Conservation (phyloP, 2,797 vertebrate species). For the Pipistrellus pipistrellus region DNA sequence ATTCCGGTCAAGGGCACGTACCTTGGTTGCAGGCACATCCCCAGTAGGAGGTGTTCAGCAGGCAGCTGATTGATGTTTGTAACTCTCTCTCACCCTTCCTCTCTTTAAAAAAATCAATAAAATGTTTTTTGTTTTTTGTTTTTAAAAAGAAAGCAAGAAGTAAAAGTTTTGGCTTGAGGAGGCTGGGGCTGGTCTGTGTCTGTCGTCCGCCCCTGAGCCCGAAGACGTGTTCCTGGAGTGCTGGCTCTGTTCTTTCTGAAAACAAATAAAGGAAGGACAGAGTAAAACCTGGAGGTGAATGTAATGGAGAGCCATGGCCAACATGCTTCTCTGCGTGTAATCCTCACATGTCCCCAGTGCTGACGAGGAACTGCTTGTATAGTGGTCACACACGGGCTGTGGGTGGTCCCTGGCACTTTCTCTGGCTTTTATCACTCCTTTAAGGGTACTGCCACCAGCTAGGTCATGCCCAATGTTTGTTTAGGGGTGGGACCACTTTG, state of each 20-base stretch:
- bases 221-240: neutral
- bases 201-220: neutral
- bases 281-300: neutral
- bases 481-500: too few species aligned
- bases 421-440: conserved; percentile 35
- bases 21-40: too few species aligned
- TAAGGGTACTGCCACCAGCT: neutral
- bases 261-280: neutral
- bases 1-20: too few species aligned
- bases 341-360: accelerated
- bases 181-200: neutral
- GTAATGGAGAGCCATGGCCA: neutral
- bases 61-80: too few species aligned
- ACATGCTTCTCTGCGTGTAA: accelerated
- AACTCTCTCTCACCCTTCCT: too few species aligned
- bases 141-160: neutral
- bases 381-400: neutral
- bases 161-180: neutral
- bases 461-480: neutral
- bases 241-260: neutral
- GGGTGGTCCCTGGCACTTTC: neutral
- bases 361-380: neutral
- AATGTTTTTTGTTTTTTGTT: too few species aligned
- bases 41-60: too few species aligned
- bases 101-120: too few species aligned